A percentile compares a stretch with the other conserved stretches of the same genome.
phyloP scores from a whole-genome alignment of 1,140 invertebrate species.

The Nymphalis io region DNA sequence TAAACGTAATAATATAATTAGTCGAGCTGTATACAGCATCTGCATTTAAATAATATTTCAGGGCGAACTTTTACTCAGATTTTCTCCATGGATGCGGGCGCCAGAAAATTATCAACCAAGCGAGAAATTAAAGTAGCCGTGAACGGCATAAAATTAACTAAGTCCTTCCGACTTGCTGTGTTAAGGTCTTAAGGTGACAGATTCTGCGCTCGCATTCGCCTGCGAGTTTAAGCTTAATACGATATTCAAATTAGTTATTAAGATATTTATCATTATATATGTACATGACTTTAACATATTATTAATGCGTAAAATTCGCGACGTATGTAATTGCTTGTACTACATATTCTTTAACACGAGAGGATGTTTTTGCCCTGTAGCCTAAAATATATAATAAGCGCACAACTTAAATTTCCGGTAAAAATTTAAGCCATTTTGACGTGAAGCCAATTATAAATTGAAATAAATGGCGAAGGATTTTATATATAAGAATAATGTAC shows the following conservation, averaged over 20 bases:
- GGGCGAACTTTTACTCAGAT: slow-evolving; percentile 57
- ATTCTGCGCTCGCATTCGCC: slow-evolving; percentile 19
- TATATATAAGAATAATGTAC: too few relatives aligned
- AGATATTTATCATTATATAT: neutral
- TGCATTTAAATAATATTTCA: slow-evolving; percentile 50
- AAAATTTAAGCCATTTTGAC: too few relatives aligned
- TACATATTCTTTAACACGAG: neutral
- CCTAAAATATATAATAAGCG: too few relatives aligned
- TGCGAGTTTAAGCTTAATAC: slow-evolving; percentile 1
- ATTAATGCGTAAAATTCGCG: neutral
- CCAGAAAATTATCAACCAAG: slow-evolving; percentile 69
- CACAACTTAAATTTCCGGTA: too few relatives aligned
- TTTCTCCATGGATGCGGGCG: slow-evolving; percentile 56
- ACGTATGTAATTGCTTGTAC: neutral
- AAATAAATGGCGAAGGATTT: too few relatives aligned
- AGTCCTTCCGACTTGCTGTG: slow-evolving; percentile 44
- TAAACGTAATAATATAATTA: slow-evolving; percentile 31
- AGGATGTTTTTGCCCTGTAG: neutral
- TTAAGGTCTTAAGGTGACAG: slow-evolving; percentile 51
- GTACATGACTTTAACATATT: neutral
- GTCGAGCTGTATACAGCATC: slow-evolving; percentile 35
- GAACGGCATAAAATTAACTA: slow-evolving; percentile 70
- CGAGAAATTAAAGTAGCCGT: slow-evolving; percentile 69
- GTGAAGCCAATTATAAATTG: too few relatives aligned
- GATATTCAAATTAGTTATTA: slow-evolving; percentile 15